A percentile compares a stretch with the other conserved stretches of the same genome.
Evolutionary conservation across 1,140 invertebrate species (phyloP).

Genomic region (Palaemon carinicauda): DNA sequence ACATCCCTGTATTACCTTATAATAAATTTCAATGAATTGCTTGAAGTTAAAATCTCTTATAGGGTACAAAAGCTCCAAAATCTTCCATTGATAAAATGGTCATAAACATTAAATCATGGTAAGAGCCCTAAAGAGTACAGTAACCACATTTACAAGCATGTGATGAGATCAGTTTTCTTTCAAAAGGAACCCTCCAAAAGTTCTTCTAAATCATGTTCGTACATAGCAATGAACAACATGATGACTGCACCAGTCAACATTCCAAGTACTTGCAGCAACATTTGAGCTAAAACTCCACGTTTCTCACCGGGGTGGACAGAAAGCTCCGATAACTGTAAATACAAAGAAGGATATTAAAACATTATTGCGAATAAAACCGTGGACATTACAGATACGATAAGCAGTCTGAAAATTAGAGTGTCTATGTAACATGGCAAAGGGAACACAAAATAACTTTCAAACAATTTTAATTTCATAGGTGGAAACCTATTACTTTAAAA

Average conservation of each 20-base stretch:
- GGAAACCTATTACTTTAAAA: background rate
- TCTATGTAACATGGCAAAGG: no score
- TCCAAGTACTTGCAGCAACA: slow-evolving; percentile 80
- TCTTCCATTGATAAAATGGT: no score
- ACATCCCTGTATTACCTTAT: no score
- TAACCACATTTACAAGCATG: no score
- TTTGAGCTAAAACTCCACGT: slow-evolving; percentile 72
- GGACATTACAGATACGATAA: no score
- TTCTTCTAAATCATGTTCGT: slow-evolving; percentile 84
- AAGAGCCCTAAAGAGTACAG: no score
- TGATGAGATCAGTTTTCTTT: background rate
- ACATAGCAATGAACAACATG: slow-evolving; percentile 90
- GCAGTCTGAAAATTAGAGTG: no score
- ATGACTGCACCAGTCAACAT: slow-evolving; percentile 81
- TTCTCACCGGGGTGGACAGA: slow-evolving; percentile 71
- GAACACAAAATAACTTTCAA: no score
- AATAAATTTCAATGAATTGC: no score
- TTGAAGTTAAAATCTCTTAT: no score
- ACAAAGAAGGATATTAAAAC: slow-evolving; percentile 18
- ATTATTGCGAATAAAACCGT: background rate
- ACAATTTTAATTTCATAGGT: slow-evolving; percentile 14
- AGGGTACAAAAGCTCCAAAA: no score
- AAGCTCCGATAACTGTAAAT: slow-evolving; percentile 78
- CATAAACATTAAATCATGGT: no score
- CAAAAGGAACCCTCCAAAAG: slow-evolving; percentile 68